Base-by-base conservation (phyloP, 23 tunicate genomes). In the Aplidium turbinatum region DNA sequence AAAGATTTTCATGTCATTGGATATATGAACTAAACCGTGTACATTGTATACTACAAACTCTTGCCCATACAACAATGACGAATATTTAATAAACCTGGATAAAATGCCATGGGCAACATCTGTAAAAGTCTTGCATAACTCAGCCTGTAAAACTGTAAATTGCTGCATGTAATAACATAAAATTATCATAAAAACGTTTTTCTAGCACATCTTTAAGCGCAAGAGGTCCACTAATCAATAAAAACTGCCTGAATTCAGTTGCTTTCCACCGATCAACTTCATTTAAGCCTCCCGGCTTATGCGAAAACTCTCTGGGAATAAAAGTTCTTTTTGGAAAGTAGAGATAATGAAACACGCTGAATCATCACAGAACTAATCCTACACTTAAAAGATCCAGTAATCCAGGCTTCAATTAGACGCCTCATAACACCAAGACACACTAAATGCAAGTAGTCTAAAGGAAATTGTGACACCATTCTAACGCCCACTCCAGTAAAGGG, bases 181-280 rank as follows among this genome's bases (percentile, higher is more conserved):
- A 61, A 35, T 77, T 62, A 61, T 77, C 28, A 65, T 61, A 77
- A 29, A 61, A 62, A 31, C 55, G 16, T 4, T 26, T 60, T 13
- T 36, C 61, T 5, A 60, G 7, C 31, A 30, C 31, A 6, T 30
- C 20, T 20, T 33, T 42, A 30, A 77, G 32, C 45, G 47, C 72
- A 60, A 77, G 35, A 18, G 82, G 72, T 30, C 82, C 72, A 42
- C 60, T 77, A 42, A 61, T 45, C n/a, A 77, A 22, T 45, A 77
- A 61, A 63, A 77, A 77, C 42, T 77, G 72, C 13, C 82, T 40
- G 32, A 77, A 63, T 47, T 77, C 82, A 30, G 82, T 77, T 24
- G 82, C 82, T 42, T 77, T 77, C 82, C 82, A 77, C 13, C 72
- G 48, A 13, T 77, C 60, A 61, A 60, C 31, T 39, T 77, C 72